Conservation (phyloP, 2,888 invertebrate genomes). For the Drosophila colorata region DNA sequence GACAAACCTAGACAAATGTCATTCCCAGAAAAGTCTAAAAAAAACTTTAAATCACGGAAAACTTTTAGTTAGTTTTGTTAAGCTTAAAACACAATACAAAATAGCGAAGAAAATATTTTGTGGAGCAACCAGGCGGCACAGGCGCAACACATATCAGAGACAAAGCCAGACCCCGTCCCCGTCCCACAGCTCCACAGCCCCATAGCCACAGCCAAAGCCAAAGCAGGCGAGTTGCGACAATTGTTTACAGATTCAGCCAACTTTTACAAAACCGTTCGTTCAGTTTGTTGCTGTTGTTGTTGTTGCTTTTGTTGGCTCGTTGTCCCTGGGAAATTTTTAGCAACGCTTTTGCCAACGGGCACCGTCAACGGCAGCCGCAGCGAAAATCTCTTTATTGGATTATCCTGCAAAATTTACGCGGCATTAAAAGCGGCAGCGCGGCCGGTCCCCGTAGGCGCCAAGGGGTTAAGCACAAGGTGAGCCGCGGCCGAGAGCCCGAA, state of each 20-base stretch:
- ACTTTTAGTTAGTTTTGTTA: conserved; percentile 9
- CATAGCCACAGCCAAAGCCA: neutral
- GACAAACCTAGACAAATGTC: neutral
- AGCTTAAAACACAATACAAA: conserved; percentile 15
- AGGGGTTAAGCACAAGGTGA: conserved; percentile 73
- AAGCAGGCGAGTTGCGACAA: conserved; percentile 44
- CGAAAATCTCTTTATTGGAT: conserved; percentile 80
- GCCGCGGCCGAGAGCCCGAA: conserved; percentile 16
- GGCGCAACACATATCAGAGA: conserved; percentile 4
- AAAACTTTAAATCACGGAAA: conserved; percentile 2
- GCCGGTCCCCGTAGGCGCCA: conserved; percentile 31
- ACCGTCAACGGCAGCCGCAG: conserved; percentile 64
- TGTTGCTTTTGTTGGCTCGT: conserved; percentile 30
- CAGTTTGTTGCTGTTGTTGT: conserved; percentile 28
- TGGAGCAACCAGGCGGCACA: conserved; percentile 4
- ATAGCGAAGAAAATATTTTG: conserved; percentile 31
- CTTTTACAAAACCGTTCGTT: conserved; percentile 29
- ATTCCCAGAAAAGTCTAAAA: neutral
- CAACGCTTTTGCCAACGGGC: conserved; percentile 56
- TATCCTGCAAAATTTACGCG: conserved; percentile 80
- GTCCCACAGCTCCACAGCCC: neutral
- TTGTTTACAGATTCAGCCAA: conserved; percentile 64
- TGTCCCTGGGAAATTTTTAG: conserved; percentile 57
- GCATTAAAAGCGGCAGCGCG: conserved; percentile 72
- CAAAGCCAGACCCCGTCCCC: neutral